Evolutionary conservation across 2,113 vertebrate species (phyloP).

Genomic region (Solea senegalensis): DNA sequence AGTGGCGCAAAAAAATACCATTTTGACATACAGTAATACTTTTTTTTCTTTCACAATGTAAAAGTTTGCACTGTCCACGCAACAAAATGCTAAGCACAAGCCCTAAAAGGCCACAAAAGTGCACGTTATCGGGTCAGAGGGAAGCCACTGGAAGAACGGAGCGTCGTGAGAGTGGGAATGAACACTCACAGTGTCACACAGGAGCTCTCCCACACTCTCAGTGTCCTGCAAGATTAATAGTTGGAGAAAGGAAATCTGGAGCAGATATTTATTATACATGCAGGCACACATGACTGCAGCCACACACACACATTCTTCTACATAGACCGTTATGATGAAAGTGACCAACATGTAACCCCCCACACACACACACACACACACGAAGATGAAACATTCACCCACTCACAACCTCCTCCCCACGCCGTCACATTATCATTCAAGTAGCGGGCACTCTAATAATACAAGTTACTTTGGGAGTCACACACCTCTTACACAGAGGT

Average conservation of each 20-base stretch:
- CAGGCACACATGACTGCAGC: constrained; percentile 39
- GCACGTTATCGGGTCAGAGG: constrained; percentile 81
- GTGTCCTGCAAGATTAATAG: constrained; percentile 49
- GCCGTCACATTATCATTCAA: constrained; percentile 59
- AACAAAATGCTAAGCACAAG: constrained; percentile 76
- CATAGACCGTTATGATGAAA: constrained; percentile 1
- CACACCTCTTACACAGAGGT: constrained; percentile 22
- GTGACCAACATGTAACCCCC: constrained; percentile 16
- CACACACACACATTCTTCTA: neutral
- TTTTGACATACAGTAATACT: constrained; percentile 80
- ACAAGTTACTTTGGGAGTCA: constrained; percentile 30
- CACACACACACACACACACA: constrained; percentile 2
- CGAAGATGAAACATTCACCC: constrained; percentile 15
- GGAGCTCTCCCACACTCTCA: constrained; percentile 41
- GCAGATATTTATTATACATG: constrained; percentile 57
- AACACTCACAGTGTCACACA: constrained; percentile 19
- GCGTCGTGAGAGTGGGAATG: constrained; percentile 23
- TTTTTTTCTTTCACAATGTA: constrained; percentile 72
- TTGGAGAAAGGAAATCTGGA: constrained; percentile 61
- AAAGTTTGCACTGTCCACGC: constrained; percentile 71
- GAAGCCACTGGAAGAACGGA: constrained; percentile 80
- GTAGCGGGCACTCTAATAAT: constrained; percentile 41
- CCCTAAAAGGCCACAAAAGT: constrained; percentile 88
- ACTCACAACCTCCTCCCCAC: constrained; percentile 25
- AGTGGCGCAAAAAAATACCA: constrained; percentile 81